Evolutionary conservation across 2,797 vertebrate species (phyloP), one percentile per base, ranked within the genome.

Genomic region (Huso huso): DNA sequence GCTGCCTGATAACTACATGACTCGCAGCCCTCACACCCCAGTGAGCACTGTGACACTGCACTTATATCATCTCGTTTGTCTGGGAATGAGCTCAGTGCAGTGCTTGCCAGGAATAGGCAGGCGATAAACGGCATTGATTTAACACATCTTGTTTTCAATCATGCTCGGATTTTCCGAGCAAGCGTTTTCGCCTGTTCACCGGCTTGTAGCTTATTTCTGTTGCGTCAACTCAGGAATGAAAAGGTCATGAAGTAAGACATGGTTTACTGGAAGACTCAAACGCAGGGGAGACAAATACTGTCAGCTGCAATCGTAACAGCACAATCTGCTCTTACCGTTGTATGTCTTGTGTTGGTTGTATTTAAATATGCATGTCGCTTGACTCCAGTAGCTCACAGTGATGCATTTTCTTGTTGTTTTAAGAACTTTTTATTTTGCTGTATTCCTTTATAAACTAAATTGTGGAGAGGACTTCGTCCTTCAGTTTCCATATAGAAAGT

Each of bases 141-240:
- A 90, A 90, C 87, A 89, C 88, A 89, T 89, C 88, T 90, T 89
- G 89, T 90, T 90, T 90, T 90, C 89, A 89, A 90, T 90, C 89
- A 90, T 90, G 89, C 87, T 89, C 80, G 81, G 88, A 88, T 89
- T 90, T 88, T 91, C 87, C 87, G 85, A 90, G 87, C 88, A 89
- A 82, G 84, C 86, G 86, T 90, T 89, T 90, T 90, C 86, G 23
- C 88, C 87, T 89, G 87, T 89, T 88, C 88, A 85, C 75, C 9
- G 75, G 83, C 87, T 88, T 87, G 89, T 88, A 86, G 89, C 88
- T 91, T 90, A 89, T 89, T 90, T 90, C 88, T 89, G 88, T 89
- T 82, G 87, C 88, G 88, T 86, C 89, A 88, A 89, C 88, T 87
- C 87, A 87, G 86, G 90, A 90, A 91, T 90, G 90, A 90, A 91